Evolutionary conservation across 2,888 invertebrate genomes (phyloP).

Genomic region (Cephus rjabovi): DNA sequence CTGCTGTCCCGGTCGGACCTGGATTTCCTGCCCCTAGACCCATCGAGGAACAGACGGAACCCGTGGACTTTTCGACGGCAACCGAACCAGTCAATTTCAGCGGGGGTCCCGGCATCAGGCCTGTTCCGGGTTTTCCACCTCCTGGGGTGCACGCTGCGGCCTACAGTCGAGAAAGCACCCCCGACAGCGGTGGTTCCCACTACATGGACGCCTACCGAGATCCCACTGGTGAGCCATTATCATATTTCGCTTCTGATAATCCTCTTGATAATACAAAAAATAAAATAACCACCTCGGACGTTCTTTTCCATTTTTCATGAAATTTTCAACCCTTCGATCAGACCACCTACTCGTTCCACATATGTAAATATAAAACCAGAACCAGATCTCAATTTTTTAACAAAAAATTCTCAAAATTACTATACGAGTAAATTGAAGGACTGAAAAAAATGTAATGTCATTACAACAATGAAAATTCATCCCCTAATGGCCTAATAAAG

Average conservation of each 20-base stretch:
- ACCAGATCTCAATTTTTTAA: not conserved
- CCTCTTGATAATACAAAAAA: not conserved
- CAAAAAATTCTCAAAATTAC: not conserved
- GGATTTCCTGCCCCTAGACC: constrained; percentile 72
- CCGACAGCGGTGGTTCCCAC: constrained; percentile 89
- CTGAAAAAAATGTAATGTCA: not conserved
- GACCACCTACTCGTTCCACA: too few species aligned
- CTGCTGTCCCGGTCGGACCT: constrained; percentile 68
- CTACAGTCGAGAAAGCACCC: constrained; percentile 90
- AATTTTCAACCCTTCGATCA: not conserved
- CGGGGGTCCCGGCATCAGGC: constrained; percentile 68
- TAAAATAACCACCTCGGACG: not conserved
- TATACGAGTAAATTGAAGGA: not conserved
- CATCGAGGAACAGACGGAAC: constrained; percentile 76
- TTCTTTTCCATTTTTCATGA: too few species aligned
- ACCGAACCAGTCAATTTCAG: constrained; percentile 75
- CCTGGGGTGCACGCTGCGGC: constrained; percentile 70
- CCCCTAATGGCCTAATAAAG: not conserved
- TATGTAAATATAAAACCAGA: not conserved
- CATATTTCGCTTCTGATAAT: constrained; percentile 2
- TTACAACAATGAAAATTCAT: not conserved
- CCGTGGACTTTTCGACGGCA: constrained; percentile 78
- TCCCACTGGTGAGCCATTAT: constrained; percentile 77
- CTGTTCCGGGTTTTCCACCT: constrained; percentile 70
- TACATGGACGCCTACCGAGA: constrained; percentile 90